These are phyloP conservation scores for Alloplasta piceator DNA, from an alignment of 2,888 invertebrate genomes.

Conservation along the genomic window DNA sequence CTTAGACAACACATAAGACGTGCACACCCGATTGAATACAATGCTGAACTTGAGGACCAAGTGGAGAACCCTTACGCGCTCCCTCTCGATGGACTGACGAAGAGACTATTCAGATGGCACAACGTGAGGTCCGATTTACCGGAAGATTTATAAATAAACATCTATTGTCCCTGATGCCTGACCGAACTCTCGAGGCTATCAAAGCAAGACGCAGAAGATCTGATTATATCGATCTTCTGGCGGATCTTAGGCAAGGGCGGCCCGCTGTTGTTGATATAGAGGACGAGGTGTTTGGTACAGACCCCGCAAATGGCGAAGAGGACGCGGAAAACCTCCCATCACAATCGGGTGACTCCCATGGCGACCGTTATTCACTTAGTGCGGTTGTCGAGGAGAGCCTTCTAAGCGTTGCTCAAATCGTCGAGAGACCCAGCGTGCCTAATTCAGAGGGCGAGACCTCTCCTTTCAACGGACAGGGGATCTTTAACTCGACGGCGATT, in stretches of 20 bases:
- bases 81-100: neutral
- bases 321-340: no score
- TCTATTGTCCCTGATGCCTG: neutral
- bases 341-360: no score
- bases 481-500: no score
- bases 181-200: neutral
- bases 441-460: no score
- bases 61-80: neutral
- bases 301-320: no score
- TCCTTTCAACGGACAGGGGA: no score
- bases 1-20: conserved; percentile 2
- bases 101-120: no score
- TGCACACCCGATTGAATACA: neutral
- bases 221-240: neutral
- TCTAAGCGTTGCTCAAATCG: no score
- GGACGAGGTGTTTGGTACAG: neutral
- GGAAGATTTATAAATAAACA: neutral
- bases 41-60: neutral
- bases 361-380: no score
- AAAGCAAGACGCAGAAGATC: neutral
- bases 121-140: no score
- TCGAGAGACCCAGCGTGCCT: no score
- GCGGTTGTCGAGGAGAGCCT: no score
- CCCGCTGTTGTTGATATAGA: neutral
- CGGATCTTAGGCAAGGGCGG: neutral